phyloP scores from a whole-genome alignment of 2,888 invertebrate genomes.

The Piscicola geometra region DNA sequence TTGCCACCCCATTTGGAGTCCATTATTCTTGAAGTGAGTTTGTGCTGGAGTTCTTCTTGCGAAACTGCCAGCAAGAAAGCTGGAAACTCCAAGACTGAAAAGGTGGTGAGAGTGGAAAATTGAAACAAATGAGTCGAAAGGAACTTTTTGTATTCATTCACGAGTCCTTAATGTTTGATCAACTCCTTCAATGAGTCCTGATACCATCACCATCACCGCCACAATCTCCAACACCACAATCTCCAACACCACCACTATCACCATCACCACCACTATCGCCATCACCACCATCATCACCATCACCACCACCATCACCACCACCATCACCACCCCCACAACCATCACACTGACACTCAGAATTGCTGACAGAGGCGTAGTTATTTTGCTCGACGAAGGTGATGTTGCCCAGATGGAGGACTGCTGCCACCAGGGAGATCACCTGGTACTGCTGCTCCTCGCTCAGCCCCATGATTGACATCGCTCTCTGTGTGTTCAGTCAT shows the following conservation, averaged over 20 bases:
- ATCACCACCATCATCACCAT: no score
- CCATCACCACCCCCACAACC: not conserved
- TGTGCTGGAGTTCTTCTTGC: slow-evolving; percentile 60
- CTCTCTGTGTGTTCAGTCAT: slow-evolving; percentile 55
- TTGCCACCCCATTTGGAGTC: slow-evolving; percentile 68
- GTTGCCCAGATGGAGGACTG: slow-evolving; percentile 66
- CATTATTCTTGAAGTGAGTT: slow-evolving; percentile 64
- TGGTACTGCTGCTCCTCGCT: slow-evolving; percentile 59
- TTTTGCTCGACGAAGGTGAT: slow-evolving; percentile 62
- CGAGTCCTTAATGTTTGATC: no score
- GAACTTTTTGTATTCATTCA: no score
- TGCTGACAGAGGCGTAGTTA: slow-evolving; percentile 62
- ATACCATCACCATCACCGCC: no score
- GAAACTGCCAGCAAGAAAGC: slow-evolving; percentile 63
- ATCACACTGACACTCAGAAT: slow-evolving; percentile 60
- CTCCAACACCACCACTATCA: no score
- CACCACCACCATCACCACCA: no score
- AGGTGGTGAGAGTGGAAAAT: no score
- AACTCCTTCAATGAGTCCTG: no score
- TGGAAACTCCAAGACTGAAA: slow-evolving; percentile 64
- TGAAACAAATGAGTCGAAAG: no score
- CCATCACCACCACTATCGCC: no score
- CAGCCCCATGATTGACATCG: slow-evolving; percentile 65
- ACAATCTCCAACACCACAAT: no score
- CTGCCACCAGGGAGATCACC: slow-evolving; percentile 62